Percentiles rank a stretch among this genome's conserved stretches.
Conservation (phyloP, 2,797 vertebrate genomes). For the Odontamblyopus rebecca region DNA sequence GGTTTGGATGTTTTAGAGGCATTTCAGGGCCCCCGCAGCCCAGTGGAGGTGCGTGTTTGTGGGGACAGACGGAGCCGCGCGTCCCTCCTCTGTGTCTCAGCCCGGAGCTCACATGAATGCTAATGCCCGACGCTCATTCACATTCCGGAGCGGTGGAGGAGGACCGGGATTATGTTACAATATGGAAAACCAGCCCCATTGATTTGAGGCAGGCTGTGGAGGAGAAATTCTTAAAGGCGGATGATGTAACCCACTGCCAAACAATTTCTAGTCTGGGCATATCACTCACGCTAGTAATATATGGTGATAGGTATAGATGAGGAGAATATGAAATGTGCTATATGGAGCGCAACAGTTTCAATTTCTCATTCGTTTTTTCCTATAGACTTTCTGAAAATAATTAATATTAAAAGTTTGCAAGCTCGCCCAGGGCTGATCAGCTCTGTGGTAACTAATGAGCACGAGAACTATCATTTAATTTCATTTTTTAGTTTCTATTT, state of each 20-base stretch:
- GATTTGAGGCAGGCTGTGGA: conserved; percentile 26
- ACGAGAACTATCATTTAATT: no score
- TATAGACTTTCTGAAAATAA: no score
- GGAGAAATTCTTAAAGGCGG: conserved; percentile 9
- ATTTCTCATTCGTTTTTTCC: no score
- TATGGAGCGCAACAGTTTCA: no score
- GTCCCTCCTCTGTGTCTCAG: not conserved
- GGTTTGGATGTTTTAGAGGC: not conserved
- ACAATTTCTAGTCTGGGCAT: not conserved
- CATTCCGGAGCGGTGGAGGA: conserved; percentile 3
- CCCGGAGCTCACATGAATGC: conserved; percentile 22
- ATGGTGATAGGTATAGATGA: no score
- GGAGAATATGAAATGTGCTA: no score
- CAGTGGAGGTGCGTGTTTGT: conserved; percentile 1
- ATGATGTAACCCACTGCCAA: conserved; percentile 14
- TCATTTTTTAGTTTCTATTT: no score
- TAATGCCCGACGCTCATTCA: conserved; percentile 24
- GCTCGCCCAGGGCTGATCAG: no score
- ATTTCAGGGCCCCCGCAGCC: not conserved
- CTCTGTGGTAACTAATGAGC: no score
- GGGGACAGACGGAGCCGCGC: not conserved
- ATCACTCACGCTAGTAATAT: no score
- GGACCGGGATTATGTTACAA: conserved; percentile 14
- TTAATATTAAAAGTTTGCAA: no score
- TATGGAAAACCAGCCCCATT: conserved; percentile 24